Evolutionary conservation across 2,113 vertebrate genomes (phyloP), one percentile per base, ranked within the genome.

Genomic region (Tichodroma muraria): DNA sequence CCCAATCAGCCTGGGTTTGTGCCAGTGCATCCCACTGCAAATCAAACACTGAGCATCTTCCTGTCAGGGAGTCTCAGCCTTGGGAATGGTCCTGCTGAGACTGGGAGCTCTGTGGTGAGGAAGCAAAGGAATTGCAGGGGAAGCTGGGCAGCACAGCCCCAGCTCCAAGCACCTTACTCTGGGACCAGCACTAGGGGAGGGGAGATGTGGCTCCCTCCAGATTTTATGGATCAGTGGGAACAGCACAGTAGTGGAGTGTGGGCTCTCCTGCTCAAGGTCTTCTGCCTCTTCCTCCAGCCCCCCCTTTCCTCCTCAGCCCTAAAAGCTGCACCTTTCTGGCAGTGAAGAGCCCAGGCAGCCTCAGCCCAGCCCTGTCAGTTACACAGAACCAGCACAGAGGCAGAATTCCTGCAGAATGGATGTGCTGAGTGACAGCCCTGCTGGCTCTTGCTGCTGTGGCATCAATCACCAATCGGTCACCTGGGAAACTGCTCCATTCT

Each of bases 171-270:
- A 23, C 52, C 28, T 89, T 23, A 11, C 10, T 49, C 4, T 49
- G 94, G 94, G 81, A 85, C 96, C 92, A 93, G 76, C 45, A 28
- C 16, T 6, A 10, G 64, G 0, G 0, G 25, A 8, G 0, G 25
- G 2, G 8, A 52, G 38, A 17, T 0, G 0, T 3, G 9, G 33
- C 54, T 27, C 50, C 64, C 12, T 31, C 35, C 18, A 27, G 30
- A 8, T 52, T 82, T 53, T 21, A 6, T 30, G 40, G 33, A 20
- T 72, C 33, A 6, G 5, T 37, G 73, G 77, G 72, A 84, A 31
- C 68, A 88, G 63, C 0, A 3, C 35, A 44, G 68, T 23, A 42
- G 45, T 4, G 30, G 40, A 27, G 30, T 2, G 5, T 15, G 13
- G 52, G 18, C 14, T 57, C 6, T 38, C 13, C 69, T 38, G 12